A percentile compares a stretch with the other conserved stretches of the same genome.
Evolutionary conservation across 2,113 vertebrate genomes (phyloP).

Genomic region (Hypocryptadius cinnamomeus): DNA sequence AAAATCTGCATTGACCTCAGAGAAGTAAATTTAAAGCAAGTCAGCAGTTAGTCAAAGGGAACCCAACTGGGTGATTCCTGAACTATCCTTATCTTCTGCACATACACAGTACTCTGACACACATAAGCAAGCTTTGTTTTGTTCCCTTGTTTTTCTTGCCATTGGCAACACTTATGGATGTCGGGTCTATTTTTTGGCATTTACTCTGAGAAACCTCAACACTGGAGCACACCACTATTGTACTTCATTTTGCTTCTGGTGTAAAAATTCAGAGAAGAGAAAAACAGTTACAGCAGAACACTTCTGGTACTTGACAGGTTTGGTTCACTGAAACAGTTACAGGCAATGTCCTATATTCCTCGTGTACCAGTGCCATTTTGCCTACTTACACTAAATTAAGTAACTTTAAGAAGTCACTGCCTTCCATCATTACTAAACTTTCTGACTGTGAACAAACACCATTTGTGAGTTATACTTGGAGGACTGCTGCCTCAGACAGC

Average conservation of each 20-base stretch:
- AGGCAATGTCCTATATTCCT: not conserved
- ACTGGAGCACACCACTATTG: not conserved
- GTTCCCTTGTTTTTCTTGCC: conserved; percentile 41
- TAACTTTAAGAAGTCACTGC: not conserved
- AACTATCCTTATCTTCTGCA: not conserved
- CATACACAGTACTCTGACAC: not conserved
- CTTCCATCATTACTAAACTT: not conserved
- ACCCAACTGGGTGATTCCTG: not conserved
- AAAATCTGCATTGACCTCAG: conserved; percentile 10
- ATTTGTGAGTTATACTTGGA: not conserved
- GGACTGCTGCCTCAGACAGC: conserved; percentile 18
- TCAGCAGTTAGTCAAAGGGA: conserved; percentile 37
- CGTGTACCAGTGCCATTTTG: not conserved
- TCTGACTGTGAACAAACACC: not conserved
- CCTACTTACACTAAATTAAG: not conserved
- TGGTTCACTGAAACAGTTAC: not conserved
- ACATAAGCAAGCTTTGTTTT: not conserved
- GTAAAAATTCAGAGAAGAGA: conserved; percentile 42
- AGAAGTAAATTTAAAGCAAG: not conserved
- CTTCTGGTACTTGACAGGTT: not conserved
- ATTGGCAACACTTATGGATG: conserved; percentile 5
- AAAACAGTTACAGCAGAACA: conserved; percentile 33
- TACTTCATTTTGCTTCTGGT: conserved; percentile 25
- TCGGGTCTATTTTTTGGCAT: conserved; percentile 51
- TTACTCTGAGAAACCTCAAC: conserved; percentile 55